Evolutionary conservation across 1,140 invertebrate genomes (phyloP), one percentile per base, ranked within the genome.

Genomic region (Eciton burchellii): DNA sequence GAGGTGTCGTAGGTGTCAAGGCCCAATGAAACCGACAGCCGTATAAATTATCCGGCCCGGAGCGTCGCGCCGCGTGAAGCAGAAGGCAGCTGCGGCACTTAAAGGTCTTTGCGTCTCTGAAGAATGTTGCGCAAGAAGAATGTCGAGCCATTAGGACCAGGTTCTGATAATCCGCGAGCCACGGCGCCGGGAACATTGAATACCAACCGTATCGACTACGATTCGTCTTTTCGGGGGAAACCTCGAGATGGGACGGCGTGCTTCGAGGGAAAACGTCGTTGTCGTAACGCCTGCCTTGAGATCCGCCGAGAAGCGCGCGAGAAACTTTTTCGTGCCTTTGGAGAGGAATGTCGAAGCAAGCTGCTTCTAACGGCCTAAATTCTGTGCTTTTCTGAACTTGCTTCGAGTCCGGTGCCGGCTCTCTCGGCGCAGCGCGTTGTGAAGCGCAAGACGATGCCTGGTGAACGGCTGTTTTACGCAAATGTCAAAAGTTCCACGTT

Each of bases 91-190:
- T 45, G 45, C 59, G 59, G 65, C 74, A 70, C n/a, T 88, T 88
- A 89, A 89, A 89, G 87, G 84, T 88, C 87, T 89, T 84, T 82
- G 76, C 76, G 87, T 88, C 65, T 88, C 56, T n/a, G n/a, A n/a
- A n/a, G n/a, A n/a, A n/a, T n/a, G 76, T 89, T 89, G 84, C 87
- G 87, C 76, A 89, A 89, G 87, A 88, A 88, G 87, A 88, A 89
- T 86, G 87, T 57, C 81, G 84, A 82, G 68, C 87, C 84, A 81
- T 84, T 88, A 89, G 87, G 87, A 85, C 63, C 87, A 43, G 57
- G 45, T 52, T 45, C 52, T 62, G 43, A 41, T 76, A 82, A 65
- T 76, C 24, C 12, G 54, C 35, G 35, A 73, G n/a, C 49, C 21
- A 43, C n/a, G n/a, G 14, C 35, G 9, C 52, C 24, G 52, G 43